Conservation (phyloP, 1,140 invertebrate genomes). For the Drosophila arawakana region DNA sequence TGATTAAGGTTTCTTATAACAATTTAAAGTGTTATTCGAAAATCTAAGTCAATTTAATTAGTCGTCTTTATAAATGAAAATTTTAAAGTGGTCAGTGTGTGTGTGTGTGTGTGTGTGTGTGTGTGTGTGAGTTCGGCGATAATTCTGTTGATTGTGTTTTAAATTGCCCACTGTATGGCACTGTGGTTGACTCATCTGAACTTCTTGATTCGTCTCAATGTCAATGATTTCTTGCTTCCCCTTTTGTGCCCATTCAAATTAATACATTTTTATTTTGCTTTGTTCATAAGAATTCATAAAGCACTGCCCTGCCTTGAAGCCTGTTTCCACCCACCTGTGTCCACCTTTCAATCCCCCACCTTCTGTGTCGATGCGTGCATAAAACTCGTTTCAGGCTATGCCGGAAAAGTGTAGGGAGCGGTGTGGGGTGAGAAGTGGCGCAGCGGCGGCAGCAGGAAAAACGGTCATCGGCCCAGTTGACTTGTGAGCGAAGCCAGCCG, state of each 20-base stretch:
- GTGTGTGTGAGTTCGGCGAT: no score
- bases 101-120: no score
- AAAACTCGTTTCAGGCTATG: slow-evolving; percentile 45
- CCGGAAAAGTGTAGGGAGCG: no score
- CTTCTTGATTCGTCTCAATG: neutral
- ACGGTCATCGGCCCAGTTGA: slow-evolving; percentile 52
- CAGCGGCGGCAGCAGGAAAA: neutral
- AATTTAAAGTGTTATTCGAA: no score
- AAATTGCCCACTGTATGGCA: neutral
- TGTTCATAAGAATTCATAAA: slow-evolving; percentile 10
- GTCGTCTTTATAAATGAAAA: no score
- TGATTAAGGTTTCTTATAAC: no score
- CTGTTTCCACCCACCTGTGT: neutral
- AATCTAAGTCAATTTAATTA: no score
- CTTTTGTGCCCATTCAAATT: slow-evolving; percentile 3
- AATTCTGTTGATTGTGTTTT: neutral
- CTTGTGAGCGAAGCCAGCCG: slow-evolving; percentile 40
- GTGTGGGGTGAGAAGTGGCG: neutral
- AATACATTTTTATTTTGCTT: slow-evolving; percentile 5
- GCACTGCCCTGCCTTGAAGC: neutral
- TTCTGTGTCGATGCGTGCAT: slow-evolving; percentile 50
- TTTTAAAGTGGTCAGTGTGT: no score
- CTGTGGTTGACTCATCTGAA: slow-evolving; percentile 13
- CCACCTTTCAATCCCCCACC: neutral
- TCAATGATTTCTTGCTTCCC: slow-evolving; percentile 6